Percentiles rank a stretch among this genome's conserved stretches.
phyloP scores from a whole-genome alignment of 2,888 invertebrate species.

The Amphipoea lucens region DNA sequence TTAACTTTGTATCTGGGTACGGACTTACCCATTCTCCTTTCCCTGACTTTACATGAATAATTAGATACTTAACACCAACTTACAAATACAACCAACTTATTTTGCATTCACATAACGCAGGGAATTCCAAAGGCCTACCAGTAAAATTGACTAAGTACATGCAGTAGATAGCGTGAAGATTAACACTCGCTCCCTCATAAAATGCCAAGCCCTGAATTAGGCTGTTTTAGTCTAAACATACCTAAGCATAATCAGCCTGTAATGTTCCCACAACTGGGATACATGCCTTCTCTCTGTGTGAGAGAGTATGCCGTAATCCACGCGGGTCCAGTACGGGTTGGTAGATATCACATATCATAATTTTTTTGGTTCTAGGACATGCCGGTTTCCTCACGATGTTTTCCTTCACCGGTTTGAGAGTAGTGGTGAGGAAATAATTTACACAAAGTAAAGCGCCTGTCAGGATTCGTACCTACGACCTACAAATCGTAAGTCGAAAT shows the following conservation, averaged over 20 bases:
- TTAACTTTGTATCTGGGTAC: no score
- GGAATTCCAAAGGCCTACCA: neutral
- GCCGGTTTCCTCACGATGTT: no score
- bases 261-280: no score
- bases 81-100: neutral
- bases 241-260: no score
- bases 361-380: no score
- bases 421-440: neutral
- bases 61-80: neutral
- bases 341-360: no score
- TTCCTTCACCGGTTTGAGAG: no score
- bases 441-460: neutral
- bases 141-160: neutral
- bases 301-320: no score
- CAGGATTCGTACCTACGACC: neutral
- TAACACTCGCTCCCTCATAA: neutral
- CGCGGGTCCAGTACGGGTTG: no score
- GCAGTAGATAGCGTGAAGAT: neutral
- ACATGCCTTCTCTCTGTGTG: no score
- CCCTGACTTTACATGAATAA: neutral
- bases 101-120: neutral
- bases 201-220: neutral
- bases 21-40: neutral
- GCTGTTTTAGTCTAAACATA: constrained; percentile 2
- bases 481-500: neutral